Percentiles rank a stretch among this genome's conserved stretches.
Evolutionary conservation across 2,888 invertebrate species (phyloP).

Genomic region (Timandra comae): DNA sequence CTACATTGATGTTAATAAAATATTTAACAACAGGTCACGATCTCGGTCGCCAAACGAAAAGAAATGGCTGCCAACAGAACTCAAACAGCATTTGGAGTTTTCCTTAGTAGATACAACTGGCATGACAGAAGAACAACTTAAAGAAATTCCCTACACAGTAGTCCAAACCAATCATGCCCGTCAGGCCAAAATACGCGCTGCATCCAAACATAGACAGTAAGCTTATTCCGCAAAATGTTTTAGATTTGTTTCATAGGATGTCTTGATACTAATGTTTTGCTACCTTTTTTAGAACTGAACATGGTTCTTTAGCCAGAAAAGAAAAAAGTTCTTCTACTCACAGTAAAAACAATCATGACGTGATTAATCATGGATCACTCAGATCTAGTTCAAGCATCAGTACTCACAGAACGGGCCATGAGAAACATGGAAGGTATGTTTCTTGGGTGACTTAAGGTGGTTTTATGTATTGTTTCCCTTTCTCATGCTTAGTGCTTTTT

Average conservation of each 20-base stretch:
- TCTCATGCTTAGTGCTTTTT: too few species aligned
- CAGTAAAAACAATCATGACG: constrained; percentile 52
- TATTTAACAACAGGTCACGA: constrained; percentile 55
- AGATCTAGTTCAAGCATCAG: constrained; percentile 78
- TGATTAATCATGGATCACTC: constrained; percentile 72
- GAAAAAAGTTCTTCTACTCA: constrained; percentile 58
- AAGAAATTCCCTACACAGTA: constrained; percentile 92
- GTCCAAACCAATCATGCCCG: constrained; percentile 84
- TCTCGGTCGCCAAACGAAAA: constrained; percentile 85
- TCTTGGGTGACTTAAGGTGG: constrained; percentile 6
- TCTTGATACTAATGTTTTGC: too few species aligned
- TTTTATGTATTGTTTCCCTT: too few species aligned
- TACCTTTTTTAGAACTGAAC: constrained; percentile 44
- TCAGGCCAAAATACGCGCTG: constrained; percentile 73
- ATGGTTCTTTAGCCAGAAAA: constrained; percentile 61
- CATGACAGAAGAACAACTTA: constrained; percentile 90
- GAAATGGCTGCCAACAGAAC: constrained; percentile 84
- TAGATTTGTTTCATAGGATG: too few species aligned
- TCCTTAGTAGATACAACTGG: constrained; percentile 91
- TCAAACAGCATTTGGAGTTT: constrained; percentile 92
- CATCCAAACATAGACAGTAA: constrained; percentile 65
- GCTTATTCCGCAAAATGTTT: constrained; percentile 23
- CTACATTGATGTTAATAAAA: constrained; percentile 2
- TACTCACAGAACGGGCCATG: constrained; percentile 71
- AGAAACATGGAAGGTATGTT: constrained; percentile 63